Evolutionary conservation across 2,113 vertebrate species (phyloP), one percentile per base, ranked within the genome.

Genomic region (Phoenicopterus ruber): DNA sequence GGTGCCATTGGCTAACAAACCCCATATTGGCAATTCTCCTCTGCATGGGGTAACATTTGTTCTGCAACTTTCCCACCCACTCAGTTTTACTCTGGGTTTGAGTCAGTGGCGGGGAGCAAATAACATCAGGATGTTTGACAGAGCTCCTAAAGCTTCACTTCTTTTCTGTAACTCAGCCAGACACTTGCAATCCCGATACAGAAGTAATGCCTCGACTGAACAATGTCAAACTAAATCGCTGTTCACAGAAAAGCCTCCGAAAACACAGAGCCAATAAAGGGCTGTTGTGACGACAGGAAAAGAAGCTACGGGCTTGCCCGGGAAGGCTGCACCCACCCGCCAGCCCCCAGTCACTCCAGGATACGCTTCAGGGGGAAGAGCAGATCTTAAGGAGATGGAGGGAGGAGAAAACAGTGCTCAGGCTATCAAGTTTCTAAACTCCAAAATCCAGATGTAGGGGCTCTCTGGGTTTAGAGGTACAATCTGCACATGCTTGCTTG

Each of bases 271-370:
- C 17, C 24, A 28, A 14, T 4, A 10, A 34, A 29, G 58, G 46
- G 18, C 29, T 4, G 25, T 2, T 49, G 40, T 2, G 29, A 13
- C 15, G 29, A 18, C 0, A 44, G 25, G 1, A 34, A 17, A 36
- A 79, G 50, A 4, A n/a, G 25, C 8, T 5, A 15, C 0, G 0
- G 38, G 52, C 17, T 46, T 17, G 12, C 14, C 34, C 4, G 0
- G 50, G 24, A 40, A 46, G 38, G 58, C 65, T 67, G 72, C 9
- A 24, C 17, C 24, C 59, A 47, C 46, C 34, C 52, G 36, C 6
- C 29, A 73, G 18, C 66, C 66, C 73, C 79, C 46, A 59, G 28
- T 24, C 15, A 6, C 50, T 22, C 32, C 58, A 58, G 26, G 36
- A 49, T 4, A 22, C 2, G 2, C 31, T 11, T 21, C 55, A 36